These are phyloP conservation scores for Taenioides sp. DNA, from an alignment of 2,797 vertebrate genomes.

Conservation along the genomic window DNA sequence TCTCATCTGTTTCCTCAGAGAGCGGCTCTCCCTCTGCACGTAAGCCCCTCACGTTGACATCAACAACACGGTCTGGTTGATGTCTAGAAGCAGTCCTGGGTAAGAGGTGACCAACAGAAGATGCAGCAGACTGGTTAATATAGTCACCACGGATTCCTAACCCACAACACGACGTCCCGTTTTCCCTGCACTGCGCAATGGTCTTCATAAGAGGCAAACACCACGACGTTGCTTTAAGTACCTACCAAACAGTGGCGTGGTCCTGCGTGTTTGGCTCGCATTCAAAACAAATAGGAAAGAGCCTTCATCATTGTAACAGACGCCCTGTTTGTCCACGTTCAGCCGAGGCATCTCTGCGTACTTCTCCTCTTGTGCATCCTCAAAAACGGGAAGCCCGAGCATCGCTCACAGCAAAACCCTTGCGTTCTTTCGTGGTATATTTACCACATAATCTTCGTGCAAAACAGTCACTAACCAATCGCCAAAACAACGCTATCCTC, in stretches of 20 bases:
- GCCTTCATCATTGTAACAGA: slow-evolving; percentile 58
- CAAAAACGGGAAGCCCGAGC: slow-evolving; percentile 25
- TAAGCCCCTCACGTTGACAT: slow-evolving; percentile 53
- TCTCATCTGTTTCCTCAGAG: slow-evolving; percentile 76
- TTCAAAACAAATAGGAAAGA: slow-evolving; percentile 55
- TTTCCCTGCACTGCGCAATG: slow-evolving; percentile 82
- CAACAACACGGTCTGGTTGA: slow-evolving; percentile 30
- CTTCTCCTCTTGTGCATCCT: slow-evolving; percentile 54
- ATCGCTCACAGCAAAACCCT: slow-evolving; percentile 24
- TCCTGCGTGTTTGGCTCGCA: slow-evolving; percentile 40
- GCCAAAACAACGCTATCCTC: slow-evolving; percentile 15
- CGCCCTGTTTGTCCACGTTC: slow-evolving; percentile 66
- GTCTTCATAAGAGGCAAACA: slow-evolving; percentile 43
- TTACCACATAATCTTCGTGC: background rate
- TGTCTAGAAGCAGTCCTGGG: slow-evolving; percentile 21
- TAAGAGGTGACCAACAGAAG: slow-evolving; percentile 31
- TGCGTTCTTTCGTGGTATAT: background rate
- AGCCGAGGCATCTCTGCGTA: slow-evolving; percentile 64
- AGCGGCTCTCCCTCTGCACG: slow-evolving; percentile 58
- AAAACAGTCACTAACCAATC: slow-evolving; percentile 19
- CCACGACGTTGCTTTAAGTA: slow-evolving; percentile 25
- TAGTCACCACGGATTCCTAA: slow-evolving; percentile 48
- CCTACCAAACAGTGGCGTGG: slow-evolving; percentile 35
- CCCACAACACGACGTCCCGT: slow-evolving; percentile 47
- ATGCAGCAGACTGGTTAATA: slow-evolving; percentile 52